Percentiles rank a stretch among this genome's conserved stretches.
phyloP scores from a whole-genome alignment of 2,113 vertebrate genomes.

The Nyctibius bracteatus region DNA sequence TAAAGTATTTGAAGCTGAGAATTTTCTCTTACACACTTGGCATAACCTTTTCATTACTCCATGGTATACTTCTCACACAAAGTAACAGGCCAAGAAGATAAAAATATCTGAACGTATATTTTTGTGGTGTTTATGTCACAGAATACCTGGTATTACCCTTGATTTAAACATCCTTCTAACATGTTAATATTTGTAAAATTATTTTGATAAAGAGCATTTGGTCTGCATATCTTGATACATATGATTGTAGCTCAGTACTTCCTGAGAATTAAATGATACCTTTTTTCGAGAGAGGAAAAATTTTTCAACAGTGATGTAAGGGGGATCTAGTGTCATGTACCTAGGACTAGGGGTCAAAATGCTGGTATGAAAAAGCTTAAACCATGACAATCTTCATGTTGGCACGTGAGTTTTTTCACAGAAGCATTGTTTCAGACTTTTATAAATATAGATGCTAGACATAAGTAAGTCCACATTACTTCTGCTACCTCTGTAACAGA shows the following conservation, averaged over 20 bases:
- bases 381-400: neutral
- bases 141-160: constrained; percentile 38
- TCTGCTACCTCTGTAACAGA: neutral
- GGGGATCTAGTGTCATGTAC: neutral
- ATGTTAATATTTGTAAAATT: constrained; percentile 7
- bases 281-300: neutral
- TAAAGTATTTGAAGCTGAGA: constrained; percentile 18
- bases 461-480: neutral
- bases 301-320: neutral
- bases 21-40: constrained; percentile 37
- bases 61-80: neutral
- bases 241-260: neutral
- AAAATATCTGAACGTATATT: neutral
- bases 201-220: constrained; percentile 15
- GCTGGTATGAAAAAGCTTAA: neutral
- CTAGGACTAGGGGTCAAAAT: neutral
- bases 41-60: constrained; percentile 24
- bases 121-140: neutral
- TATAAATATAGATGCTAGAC: neutral
- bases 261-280: neutral
- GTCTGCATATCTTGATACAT: neutral
- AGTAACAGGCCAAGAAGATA: neutral
- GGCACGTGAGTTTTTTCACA: neutral
- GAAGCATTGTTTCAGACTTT: neutral
- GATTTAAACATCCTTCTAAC: constrained; percentile 17